Percentiles rank a stretch among this genome's conserved stretches.
Evolutionary conservation across 1,140 invertebrate species (phyloP).

Genomic region (Aphelenchoides besseyi): DNA sequence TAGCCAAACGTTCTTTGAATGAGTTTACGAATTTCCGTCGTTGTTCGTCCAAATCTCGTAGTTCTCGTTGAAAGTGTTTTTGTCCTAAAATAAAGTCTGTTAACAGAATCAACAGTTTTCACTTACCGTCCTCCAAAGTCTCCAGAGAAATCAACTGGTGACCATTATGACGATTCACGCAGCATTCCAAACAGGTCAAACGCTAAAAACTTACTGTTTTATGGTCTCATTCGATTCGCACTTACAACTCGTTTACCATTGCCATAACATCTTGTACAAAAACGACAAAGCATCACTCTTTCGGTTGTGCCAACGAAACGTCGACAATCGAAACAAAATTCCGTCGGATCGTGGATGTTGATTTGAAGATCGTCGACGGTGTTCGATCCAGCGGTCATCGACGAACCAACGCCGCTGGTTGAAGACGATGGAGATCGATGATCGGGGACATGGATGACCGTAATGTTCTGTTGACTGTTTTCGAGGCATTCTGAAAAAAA

Average conservation of each 20-base stretch:
- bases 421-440: constrained; percentile 13
- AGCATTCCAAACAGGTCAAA: constrained; percentile 50
- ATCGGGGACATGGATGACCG: constrained; percentile 45
- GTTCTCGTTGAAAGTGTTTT: not conserved
- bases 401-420: constrained; percentile 9
- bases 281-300: constrained; percentile 6
- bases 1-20: not conserved
- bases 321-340: constrained; percentile 27
- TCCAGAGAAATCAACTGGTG: constrained; percentile 35
- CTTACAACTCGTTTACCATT: not conserved
- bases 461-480: constrained; percentile 40
- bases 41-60: not conserved
- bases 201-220: constrained; percentile 33
- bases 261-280: constrained; percentile 19
- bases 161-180: constrained; percentile 51
- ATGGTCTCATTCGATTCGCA: not conserved
- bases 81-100: not conserved
- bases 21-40: not conserved
- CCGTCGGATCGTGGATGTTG: not conserved
- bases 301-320: not conserved
- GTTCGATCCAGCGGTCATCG: not conserved
- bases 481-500: constrained; percentile 35
- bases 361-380: not conserved
- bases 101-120: not conserved
- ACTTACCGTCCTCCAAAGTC: constrained; percentile 32